These are phyloP conservation scores for Thymelicus lineola DNA, from an alignment of 2,888 invertebrate genomes.

Conservation along the genomic window DNA sequence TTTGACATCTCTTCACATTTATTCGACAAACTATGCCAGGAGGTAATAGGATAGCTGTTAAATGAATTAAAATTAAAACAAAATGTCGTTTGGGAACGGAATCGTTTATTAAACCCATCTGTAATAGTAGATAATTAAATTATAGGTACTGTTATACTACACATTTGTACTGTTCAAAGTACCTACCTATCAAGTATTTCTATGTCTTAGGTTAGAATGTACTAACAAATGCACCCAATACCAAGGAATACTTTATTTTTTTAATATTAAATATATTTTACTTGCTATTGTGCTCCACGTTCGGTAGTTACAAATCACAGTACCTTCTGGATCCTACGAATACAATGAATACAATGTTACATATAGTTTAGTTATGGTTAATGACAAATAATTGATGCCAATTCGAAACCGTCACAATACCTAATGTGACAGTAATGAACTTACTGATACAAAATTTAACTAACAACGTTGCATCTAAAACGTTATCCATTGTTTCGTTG, in stretches of 20 bases:
- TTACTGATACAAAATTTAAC: constrained; percentile 28
- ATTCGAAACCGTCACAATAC: constrained; percentile 45
- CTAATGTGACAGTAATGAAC: constrained; percentile 46
- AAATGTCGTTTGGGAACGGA: constrained; percentile 76
- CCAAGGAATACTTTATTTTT: constrained; percentile 55
- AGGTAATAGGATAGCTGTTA: background rate
- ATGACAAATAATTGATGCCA: constrained; percentile 49
- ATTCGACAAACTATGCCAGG: too few species aligned
- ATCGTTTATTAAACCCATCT: constrained; percentile 84
- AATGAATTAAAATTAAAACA: constrained; percentile 58
- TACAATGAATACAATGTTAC: constrained; percentile 62
- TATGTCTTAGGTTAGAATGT: constrained; percentile 73
- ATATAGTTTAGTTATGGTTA: constrained; percentile 50
- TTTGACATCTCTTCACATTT: too few species aligned
- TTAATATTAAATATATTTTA: constrained; percentile 44
- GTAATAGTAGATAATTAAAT: constrained; percentile 82
- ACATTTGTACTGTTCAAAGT: constrained; percentile 83
- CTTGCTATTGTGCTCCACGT: constrained; percentile 63
- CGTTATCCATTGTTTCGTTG: background rate
- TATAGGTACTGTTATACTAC: constrained; percentile 76
- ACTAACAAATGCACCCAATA: constrained; percentile 74
- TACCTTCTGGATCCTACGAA: constrained; percentile 72
- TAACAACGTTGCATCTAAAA: constrained; percentile 27
- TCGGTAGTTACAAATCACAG: constrained; percentile 79
- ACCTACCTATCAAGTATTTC: constrained; percentile 79